Base-by-base conservation (phyloP, 2,888 invertebrate genomes). In the Eugnorisma glareosa region DNA sequence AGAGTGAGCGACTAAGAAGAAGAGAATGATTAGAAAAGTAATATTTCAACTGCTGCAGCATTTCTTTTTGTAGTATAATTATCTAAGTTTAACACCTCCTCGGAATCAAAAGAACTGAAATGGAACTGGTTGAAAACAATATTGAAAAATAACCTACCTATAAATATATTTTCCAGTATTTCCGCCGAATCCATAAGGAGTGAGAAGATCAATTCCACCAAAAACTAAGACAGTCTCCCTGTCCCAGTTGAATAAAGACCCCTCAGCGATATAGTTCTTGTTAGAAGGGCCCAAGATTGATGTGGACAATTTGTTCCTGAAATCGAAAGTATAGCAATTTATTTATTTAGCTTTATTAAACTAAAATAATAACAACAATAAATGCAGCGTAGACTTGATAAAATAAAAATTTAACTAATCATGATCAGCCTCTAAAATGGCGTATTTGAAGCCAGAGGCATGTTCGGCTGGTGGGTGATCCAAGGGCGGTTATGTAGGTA, bases 161-260 rank as follows among this genome's bases (percentile, higher is more conserved):
- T 92, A 95, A 81, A 98, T 97, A 89, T 97, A 97, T 89, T 97
- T 97, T 11, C 98, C 98, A 5, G 97, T 97, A 83, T 98, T 98
- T 37, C 96, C 95, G 0, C 95, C 95, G 1, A 93, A 86, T 0
- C 97, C 97, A 84, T 97, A 97, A 7, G 96, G 92, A 24, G 94
- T 95, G 87, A 97, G 97, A 10, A 98, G 97, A 92, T 98, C 97
- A 40, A 97, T 97, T 6, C 98, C 98, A 10, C 98, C 98, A 88
- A 98, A 97, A 28, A 98, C 97, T 21, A 98, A 92, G 8, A 98
- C 97, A 0, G 97, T 97, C 89, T 98, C 97, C 48, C 97, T 94
- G 71, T 97, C 97, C 89, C 96, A 95, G 85, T 97, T 96, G 89
- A 97, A 97, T 3, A 97, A 92, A 0, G 97, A 97, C 0, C 95